Conservation (phyloP, 2,888 invertebrate species). For the Iphiclides podalirius region DNA sequence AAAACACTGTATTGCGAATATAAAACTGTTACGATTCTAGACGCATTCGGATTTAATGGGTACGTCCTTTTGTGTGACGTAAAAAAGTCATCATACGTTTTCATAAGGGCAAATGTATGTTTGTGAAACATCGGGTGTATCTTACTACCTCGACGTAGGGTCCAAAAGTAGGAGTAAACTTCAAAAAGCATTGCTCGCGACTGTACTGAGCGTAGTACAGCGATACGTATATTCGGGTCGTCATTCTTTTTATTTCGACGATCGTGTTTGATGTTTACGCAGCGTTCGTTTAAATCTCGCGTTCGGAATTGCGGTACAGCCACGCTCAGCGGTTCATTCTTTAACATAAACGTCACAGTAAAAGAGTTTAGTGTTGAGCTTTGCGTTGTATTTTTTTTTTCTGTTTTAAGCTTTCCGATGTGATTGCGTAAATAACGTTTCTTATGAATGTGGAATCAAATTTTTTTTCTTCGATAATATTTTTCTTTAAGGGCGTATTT, state of each 20-base stretch:
- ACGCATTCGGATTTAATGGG: slow-evolving; percentile 24
- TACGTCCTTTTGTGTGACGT: slow-evolving; percentile 30
- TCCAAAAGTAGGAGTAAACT: slow-evolving; percentile 4
- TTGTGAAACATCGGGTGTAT: neutral
- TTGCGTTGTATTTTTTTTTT: neutral
- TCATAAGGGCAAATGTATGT: slow-evolving; percentile 22
- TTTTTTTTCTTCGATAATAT: too few species aligned
- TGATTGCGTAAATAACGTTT: neutral
- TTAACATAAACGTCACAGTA: neutral
- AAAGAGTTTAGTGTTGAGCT: neutral
- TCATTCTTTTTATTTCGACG: slow-evolving; percentile 26
- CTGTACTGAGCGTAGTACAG: neutral
- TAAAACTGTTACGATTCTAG: slow-evolving; percentile 30
- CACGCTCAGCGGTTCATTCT: neutral
- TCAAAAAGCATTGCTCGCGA: neutral
- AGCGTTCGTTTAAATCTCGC: slow-evolving; percentile 10
- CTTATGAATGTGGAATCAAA: too few species aligned
- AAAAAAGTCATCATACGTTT: slow-evolving; percentile 22
- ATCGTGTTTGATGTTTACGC: slow-evolving; percentile 20
- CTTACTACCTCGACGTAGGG: neutral
- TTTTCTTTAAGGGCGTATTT: too few species aligned
- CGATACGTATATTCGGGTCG: neutral
- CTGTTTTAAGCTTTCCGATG: neutral
- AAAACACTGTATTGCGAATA: slow-evolving; percentile 31
- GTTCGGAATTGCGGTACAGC: neutral